A percentile compares a stretch with the other conserved stretches of the same genome.
These are phyloP conservation scores for Cacoxenus indagator DNA, from an alignment of 2,888 invertebrate species.

Conservation along the genomic window DNA sequence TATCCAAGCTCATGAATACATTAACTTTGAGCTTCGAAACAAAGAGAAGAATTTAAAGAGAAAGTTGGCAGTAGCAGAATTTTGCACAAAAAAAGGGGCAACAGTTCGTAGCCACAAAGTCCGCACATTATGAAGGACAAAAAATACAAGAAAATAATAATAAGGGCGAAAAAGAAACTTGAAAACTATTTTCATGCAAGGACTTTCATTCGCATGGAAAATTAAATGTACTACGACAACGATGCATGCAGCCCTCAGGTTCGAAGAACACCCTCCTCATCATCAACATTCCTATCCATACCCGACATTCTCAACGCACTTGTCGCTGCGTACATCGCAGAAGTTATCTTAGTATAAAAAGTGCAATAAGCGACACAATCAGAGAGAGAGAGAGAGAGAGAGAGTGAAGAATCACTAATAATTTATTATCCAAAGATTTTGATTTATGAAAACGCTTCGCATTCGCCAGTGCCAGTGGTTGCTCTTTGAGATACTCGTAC, in stretches of 20 bases:
- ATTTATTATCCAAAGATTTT: neutral
- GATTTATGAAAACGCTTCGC: neutral
- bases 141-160: neutral
- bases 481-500: neutral
- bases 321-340: too few species aligned
- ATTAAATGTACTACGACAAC: too few species aligned
- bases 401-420: neutral
- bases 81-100: neutral
- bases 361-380: neutral
- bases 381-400: neutral
- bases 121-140: neutral
- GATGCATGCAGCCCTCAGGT: too few species aligned
- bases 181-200: neutral
- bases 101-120: neutral
- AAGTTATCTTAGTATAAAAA: too few species aligned
- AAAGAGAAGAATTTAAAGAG: neutral
- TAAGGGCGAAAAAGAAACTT: neutral
- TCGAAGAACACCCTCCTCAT: too few species aligned
- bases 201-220: neutral
- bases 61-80: neutral
- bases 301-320: too few species aligned
- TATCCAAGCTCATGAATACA: neutral
- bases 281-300: too few species aligned
- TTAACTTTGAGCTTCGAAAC: neutral
- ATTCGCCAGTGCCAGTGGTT: neutral